Base-by-base conservation (phyloP, 2,113 vertebrate genomes). In the Eretmochelys imbricata region DNA sequence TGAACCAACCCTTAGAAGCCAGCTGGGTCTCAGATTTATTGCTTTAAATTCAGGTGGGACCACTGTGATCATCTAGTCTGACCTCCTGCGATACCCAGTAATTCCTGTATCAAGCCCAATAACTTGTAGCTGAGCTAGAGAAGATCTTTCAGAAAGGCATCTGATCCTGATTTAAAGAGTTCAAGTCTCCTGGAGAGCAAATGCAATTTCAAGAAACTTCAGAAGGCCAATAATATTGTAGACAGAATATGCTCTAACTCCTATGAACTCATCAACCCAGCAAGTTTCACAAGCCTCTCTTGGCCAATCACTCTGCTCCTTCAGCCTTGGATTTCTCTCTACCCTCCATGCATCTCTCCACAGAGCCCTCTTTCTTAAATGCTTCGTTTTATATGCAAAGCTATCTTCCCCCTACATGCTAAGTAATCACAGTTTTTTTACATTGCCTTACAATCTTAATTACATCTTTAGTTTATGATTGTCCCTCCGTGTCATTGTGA, bases 111-210 rank as follows among this genome's bases (percentile, higher is more conserved):
- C 35, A 93, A 94, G 49, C 81, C 46, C 35, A 69, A 11, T 20
- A 83, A 35, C 76, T 84, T 6, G 3, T 80, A 10, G 19, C n/a
- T 20, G 90, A 92, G 89, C 2, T 82, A 86, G 3, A 3, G 4
- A n/a, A 86, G 50, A 29, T 49, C 19, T 75, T 93, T 85, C 54
- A 83, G 53, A 90, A 27, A 48, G 48, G 6, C 3, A 0, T 80
- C 90, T 27, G 78, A n/a, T 81, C 69, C 46, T 50, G n/a, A 93
- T 81, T 51, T 48, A 85, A 65, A 85, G n/a, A 69, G 69, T 87
- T 84, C 80, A 81, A 38, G 2, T 55, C 5, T 38, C 20, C 35
- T 85, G 4, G 4, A 27, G 81, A 31, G 27, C 5, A 95, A 92
- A 92, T 14, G 14, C 35, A 89, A 96, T 91, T 22, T 85, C 22